A percentile compares a stretch with the other conserved stretches of the same genome.
Conservation (phyloP, 2,113 vertebrate species). For the Chloropsis cyanopogon region DNA sequence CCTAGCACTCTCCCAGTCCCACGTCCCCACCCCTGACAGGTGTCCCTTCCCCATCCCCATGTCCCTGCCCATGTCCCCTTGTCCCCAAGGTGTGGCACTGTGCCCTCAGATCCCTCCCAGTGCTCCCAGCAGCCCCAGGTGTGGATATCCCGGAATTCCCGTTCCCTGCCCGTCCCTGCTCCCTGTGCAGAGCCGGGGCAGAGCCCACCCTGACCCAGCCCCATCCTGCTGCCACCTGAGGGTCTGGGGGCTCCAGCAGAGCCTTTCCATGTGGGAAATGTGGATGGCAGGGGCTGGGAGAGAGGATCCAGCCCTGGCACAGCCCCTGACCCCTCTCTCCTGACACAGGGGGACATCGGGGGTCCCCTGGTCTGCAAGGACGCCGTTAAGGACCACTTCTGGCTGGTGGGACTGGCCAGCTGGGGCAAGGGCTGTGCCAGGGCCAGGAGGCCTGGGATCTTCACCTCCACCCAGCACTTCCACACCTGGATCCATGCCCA, state of each 20-base stretch:
- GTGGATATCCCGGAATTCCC: not conserved
- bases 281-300: not conserved
- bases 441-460: not conserved
- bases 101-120: not conserved
- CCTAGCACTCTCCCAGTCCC: not conserved
- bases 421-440: not conserved
- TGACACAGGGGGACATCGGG: not conserved
- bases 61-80: too few relatives aligned
- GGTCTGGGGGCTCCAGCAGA: not conserved
- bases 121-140: not conserved
- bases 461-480: not conserved
- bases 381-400: accelerated
- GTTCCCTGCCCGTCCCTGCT: not conserved
- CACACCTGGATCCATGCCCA: not conserved
- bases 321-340: not conserved
- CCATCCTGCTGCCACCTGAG: not conserved
- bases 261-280: too few relatives aligned
- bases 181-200: too few relatives aligned
- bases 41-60: not conserved
- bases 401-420: not conserved
- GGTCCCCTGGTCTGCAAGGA: not conserved
- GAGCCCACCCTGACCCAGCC: not conserved
- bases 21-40: not conserved
- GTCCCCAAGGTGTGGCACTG: too few relatives aligned
- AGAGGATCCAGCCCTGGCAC: not conserved